These are phyloP conservation scores for Cephalotes varians DNA, from an alignment of 2,888 invertebrate genomes.

Conservation along the genomic window DNA sequence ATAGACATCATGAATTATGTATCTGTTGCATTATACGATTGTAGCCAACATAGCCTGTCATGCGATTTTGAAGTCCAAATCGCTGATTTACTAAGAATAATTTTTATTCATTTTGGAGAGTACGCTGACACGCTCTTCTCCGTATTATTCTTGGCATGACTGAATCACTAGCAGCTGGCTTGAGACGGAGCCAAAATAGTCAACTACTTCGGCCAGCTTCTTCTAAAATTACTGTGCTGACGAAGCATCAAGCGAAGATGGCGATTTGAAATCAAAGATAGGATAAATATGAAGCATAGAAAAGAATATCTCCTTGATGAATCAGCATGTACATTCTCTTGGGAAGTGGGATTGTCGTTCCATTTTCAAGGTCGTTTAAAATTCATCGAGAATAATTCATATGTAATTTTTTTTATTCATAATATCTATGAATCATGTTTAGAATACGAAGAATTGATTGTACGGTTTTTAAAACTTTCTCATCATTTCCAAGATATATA, in stretches of 20 bases:
- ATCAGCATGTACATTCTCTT: slow-evolving; percentile 59
- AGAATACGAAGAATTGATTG: neutral
- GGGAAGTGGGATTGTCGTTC: neutral
- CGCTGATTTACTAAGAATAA: slow-evolving; percentile 72
- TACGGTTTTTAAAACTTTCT: neutral
- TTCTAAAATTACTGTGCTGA: slow-evolving; percentile 48
- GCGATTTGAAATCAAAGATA: slow-evolving; percentile 42
- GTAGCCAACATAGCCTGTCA: neutral
- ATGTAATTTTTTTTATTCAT: neutral
- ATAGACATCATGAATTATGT: neutral
- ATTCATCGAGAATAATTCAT: neutral
- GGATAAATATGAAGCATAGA: slow-evolving; percentile 52
- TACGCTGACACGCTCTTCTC: slow-evolving; percentile 82
- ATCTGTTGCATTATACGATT: neutral
- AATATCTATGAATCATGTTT: neutral
- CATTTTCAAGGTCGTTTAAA: slow-evolving; percentile 65
- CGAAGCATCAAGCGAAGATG: slow-evolving; percentile 41
- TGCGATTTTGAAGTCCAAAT: slow-evolving; percentile 44
- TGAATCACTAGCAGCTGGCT: slow-evolving; percentile 83
- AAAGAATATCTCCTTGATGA: slow-evolving; percentile 66
- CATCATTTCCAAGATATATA: neutral
- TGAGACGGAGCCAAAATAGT: slow-evolving; percentile 80
- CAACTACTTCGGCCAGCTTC: slow-evolving; percentile 62
- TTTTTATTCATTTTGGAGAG: slow-evolving; percentile 80
- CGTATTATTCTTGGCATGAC: slow-evolving; percentile 82